Base-by-base conservation (phyloP, 2,113 vertebrate genomes). In the Seriola dumerili region DNA sequence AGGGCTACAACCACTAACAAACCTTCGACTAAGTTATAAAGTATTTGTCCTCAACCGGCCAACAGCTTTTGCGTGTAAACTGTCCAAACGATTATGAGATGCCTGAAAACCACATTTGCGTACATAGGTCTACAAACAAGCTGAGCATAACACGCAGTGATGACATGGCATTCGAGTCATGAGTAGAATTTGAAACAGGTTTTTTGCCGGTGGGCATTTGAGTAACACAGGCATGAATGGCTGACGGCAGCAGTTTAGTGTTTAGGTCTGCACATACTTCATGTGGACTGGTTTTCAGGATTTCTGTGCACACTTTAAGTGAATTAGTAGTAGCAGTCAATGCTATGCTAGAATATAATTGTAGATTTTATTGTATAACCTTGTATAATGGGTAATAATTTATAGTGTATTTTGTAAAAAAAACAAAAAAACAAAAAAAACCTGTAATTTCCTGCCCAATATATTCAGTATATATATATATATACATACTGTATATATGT, bases 221-320 rank as follows among this genome's bases (percentile, higher is more conserved):
- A 61, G 23, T 44, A 65, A 54, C 9, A 3, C 68, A 34, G 48
- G 25, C 71, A 21, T 16, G 34, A 83, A 36, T 8, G 5, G 40
- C 55, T 86, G 80, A 87, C 74, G 69, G 62, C 75, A 85, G 80
- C 81, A 72, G 54, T 66, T 75, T 63, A 55, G 29, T 61, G 52
- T 59, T 78, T 57, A 25, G 23, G 21, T 70, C 61, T 59, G 25
- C 42, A 16, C 40, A 76, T 80, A 81, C 32, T 42, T 59, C 36
- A 32, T 4, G 1, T 21, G 21, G n/a, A 29, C 19, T 0, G 29
- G 3, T 61, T 65, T 17, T 34, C 55, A 58, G 55, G 3, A 5
- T 25, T 29, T 55, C 23, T 55, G 0, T 48, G 17, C 21, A 1
- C 52, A 54, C 9, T 54, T n/a, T n/a, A 4, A 54, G 21, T 54